Conservation (phyloP, 2,797 vertebrate genomes). For the Coranthus polyacanthus region DNA sequence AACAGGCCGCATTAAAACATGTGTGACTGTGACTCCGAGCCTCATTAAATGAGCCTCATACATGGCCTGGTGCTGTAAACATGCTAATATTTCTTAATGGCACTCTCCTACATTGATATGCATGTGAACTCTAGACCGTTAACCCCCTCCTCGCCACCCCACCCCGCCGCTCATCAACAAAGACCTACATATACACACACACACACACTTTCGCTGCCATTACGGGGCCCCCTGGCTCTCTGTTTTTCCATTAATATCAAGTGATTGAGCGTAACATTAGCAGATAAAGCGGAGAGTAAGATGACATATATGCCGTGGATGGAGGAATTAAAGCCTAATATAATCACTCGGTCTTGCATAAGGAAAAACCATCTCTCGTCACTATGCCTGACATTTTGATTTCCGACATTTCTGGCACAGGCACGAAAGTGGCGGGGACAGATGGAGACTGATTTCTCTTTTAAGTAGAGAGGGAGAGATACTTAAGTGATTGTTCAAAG, state of each 20-base stretch:
- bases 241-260: constrained; percentile 84
- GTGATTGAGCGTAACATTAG: constrained; percentile 85
- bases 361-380: constrained; percentile 50
- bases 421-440: constrained; percentile 34
- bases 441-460: constrained; percentile 69
- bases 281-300: constrained; percentile 81
- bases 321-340: constrained; percentile 82
- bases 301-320: constrained; percentile 78
- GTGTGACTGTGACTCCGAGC: constrained; percentile 68
- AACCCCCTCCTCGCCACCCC: constrained; percentile 51
- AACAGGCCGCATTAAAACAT: constrained; percentile 41
- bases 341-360: constrained; percentile 74
- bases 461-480: constrained; percentile 59
- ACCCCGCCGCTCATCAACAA: constrained; percentile 49
- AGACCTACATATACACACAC: constrained; percentile 21
- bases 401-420: constrained; percentile 61
- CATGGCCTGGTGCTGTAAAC: constrained; percentile 76
- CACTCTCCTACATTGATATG: constrained; percentile 73
- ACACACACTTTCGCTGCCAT: constrained; percentile 43
- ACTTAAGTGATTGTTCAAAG: constrained; percentile 68
- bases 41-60: constrained; percentile 78
- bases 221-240: constrained; percentile 55
- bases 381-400: constrained; percentile 70
- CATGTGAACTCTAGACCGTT: constrained; percentile 71
- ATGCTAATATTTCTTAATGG: constrained; percentile 83